Percentiles rank a stretch among this genome's conserved stretches.
phyloP scores from a whole-genome alignment of 2,797 vertebrate genomes.

The Acanthurus leucopareius region DNA sequence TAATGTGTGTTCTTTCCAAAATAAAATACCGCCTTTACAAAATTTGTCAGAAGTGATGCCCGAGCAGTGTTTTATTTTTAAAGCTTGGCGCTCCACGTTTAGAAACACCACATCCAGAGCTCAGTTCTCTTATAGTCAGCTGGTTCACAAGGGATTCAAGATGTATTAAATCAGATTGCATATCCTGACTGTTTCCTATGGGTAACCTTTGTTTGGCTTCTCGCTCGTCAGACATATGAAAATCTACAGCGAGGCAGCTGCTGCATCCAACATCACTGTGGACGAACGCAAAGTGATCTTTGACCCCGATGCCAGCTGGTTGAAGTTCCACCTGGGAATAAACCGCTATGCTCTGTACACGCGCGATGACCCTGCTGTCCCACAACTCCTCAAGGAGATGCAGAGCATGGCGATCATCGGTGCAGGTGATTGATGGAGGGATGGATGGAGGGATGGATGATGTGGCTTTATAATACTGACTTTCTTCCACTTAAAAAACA shows the following conservation, averaged over 20 bases:
- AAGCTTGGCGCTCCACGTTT: neutral
- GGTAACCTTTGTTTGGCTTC: neutral
- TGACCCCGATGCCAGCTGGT: constrained; percentile 89
- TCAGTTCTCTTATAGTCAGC: neutral
- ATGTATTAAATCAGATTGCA: neutral
- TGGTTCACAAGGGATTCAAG: neutral
- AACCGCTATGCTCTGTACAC: constrained; percentile 90
- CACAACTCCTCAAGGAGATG: constrained; percentile 89
- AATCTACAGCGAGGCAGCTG: constrained; percentile 75
- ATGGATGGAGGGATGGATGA: constrained; percentile 7
- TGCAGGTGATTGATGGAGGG: constrained; percentile 83
- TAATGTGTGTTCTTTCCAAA: constrained; percentile 28
- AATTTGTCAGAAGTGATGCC: constrained; percentile 19
- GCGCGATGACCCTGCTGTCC: constrained; percentile 82
- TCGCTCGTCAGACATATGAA: constrained; percentile 79
- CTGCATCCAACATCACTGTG: constrained; percentile 78
- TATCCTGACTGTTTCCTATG: neutral
- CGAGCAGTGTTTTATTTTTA: constrained; percentile 1
- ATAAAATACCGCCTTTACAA: constrained; percentile 32
- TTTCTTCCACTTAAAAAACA: constrained; percentile 11
- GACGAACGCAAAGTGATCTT: constrained; percentile 79
- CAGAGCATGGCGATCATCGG: constrained; percentile 80
- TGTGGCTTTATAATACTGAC: too few relatives aligned
- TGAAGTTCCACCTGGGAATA: constrained; percentile 95
- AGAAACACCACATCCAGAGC: constrained; percentile 3